phyloP scores from a whole-genome alignment of 2,113 vertebrate genomes.

The Hyaena hyaena region DNA sequence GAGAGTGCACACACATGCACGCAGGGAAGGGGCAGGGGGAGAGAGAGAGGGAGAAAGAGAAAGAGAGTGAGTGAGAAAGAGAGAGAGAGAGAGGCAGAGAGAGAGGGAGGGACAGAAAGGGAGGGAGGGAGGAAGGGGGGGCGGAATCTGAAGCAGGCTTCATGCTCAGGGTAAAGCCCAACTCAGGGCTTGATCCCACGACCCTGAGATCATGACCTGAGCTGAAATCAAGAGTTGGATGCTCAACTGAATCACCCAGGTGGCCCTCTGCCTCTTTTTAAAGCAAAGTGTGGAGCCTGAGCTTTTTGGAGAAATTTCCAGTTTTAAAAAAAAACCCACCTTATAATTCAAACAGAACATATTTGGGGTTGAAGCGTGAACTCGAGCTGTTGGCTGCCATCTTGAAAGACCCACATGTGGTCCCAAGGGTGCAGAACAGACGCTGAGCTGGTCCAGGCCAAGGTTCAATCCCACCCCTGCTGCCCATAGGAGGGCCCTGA shows the following conservation, averaged over 20 bases:
- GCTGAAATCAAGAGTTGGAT: not conserved
- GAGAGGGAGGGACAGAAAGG: fast-evolving
- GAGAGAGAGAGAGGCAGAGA: too few species aligned
- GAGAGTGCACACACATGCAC: not conserved
- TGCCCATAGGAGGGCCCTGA: not conserved
- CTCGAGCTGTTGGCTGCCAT: not conserved
- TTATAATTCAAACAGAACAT: not conserved
- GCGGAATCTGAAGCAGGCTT: too few species aligned
- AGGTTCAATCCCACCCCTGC: not conserved
- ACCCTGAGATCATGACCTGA: not conserved
- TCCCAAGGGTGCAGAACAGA: not conserved
- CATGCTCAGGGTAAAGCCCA: not conserved
- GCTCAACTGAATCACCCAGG: not conserved
- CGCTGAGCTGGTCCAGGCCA: not conserved
- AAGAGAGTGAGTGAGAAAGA: too few species aligned
- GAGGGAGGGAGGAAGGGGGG: too few species aligned
- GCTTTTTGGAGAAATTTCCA: not conserved
- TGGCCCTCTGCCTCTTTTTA: not conserved
- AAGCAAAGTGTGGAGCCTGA: not conserved
- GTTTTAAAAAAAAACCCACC: not conserved
- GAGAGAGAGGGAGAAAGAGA: too few species aligned
- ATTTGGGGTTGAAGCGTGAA: not conserved
- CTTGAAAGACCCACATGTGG: not conserved
- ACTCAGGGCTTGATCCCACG: not conserved
- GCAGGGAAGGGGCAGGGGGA: not conserved